These are phyloP conservation scores for Anthoptus insignis DNA, from an alignment of 2,888 invertebrate species.

Conservation along the genomic window DNA sequence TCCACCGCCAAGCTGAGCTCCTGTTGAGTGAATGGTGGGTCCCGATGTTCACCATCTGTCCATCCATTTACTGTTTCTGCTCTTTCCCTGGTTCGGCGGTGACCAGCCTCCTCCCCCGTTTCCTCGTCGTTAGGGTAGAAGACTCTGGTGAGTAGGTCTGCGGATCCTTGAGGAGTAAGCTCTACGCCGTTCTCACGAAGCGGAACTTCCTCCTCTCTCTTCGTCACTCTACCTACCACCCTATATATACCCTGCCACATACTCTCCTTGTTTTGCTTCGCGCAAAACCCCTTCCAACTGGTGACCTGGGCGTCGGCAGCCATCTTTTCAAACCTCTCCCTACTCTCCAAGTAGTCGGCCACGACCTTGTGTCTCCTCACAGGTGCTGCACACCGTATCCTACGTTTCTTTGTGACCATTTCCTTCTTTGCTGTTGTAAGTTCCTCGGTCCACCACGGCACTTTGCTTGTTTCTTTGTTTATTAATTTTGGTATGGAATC, in stretches of 20 bases:
- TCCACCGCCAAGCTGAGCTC: not conserved
- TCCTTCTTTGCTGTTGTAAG: not conserved
- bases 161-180: not conserved
- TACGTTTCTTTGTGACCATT: no score
- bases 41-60: not conserved
- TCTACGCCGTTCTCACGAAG: slow-evolving; percentile 10
- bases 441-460: slow-evolving; percentile 32
- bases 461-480: slow-evolving; percentile 14
- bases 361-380: no score
- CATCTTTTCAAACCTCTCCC: no score
- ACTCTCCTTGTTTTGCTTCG: slow-evolving; percentile 17
- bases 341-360: no score
- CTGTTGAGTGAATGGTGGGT: slow-evolving; percentile 11
- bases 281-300: no score
- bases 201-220: slow-evolving; percentile 24
- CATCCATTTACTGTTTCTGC: not conserved
- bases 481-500: not conserved
- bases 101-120: no score
- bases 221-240: slow-evolving; percentile 10
- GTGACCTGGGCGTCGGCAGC: no score
- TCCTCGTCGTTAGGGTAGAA: no score
- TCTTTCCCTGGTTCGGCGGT: no score
- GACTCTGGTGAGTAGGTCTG: no score
- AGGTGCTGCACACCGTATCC: no score
- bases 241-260: slow-evolving; percentile 23